Conservation (phyloP, 2,113 vertebrate genomes). For the Trematomus loennbergii region DNA sequence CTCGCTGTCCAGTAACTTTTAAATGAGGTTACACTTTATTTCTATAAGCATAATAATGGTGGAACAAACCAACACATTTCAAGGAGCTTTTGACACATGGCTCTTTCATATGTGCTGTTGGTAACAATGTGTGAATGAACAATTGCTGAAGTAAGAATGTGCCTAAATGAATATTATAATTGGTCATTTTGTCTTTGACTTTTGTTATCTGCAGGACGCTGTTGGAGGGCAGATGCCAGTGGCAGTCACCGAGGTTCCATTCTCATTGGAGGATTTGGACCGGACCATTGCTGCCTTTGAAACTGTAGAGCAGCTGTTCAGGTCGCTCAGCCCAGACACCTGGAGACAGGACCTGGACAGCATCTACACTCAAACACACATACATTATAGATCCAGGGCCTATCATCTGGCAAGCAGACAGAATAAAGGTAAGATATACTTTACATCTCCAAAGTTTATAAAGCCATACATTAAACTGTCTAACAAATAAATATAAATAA, state of each 20-base stretch:
- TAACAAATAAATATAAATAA: background rate
- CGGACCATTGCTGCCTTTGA: constrained; percentile 91
- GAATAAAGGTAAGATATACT: constrained; percentile 88
- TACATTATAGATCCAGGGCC: constrained; percentile 88
- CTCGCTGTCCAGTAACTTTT: background rate
- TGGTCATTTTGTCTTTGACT: background rate
- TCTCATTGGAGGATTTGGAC: constrained; percentile 89
- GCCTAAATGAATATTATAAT: background rate
- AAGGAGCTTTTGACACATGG: background rate
- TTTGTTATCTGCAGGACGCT: constrained; percentile 51
- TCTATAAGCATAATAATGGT: background rate
- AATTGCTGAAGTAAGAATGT: background rate
- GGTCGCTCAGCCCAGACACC: constrained; percentile 89
- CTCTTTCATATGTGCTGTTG: background rate
- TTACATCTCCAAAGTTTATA: background rate
- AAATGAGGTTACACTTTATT: background rate
- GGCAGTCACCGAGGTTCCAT: constrained; percentile 85
- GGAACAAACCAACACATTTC: background rate
- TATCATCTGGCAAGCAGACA: constrained; percentile 88
- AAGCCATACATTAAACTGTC: background rate
- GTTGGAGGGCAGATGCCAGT: constrained; percentile 70
- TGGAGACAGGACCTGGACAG: constrained; percentile 95
- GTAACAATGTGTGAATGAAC: background rate
- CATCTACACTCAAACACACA: constrained; percentile 88
- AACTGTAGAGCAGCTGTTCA: constrained; percentile 93